These are phyloP conservation scores for Panthera tigris DNA, from an alignment of 2,113 vertebrate genomes.

Conservation along the genomic window DNA sequence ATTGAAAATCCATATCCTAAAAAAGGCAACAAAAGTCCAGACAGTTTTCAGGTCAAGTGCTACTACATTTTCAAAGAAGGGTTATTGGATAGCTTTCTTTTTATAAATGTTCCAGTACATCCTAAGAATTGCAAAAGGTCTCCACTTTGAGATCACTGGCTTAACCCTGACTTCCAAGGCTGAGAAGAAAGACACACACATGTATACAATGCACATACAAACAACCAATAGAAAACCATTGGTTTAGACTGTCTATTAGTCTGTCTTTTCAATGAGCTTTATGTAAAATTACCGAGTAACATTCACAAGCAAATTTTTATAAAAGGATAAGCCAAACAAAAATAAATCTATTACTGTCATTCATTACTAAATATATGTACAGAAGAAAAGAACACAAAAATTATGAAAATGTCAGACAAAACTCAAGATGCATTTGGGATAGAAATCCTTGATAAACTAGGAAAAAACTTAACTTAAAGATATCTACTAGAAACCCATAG, in stretches of 20 bases:
- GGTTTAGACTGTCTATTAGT: no score
- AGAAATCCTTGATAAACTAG: background rate
- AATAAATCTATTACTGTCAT: background rate
- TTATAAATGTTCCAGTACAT: background rate
- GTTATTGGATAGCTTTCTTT: background rate
- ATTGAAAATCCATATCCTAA: background rate
- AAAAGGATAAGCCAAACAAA: background rate
- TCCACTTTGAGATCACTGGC: background rate
- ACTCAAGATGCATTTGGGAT: background rate
- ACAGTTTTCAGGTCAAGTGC: background rate
- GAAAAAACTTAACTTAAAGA: background rate
- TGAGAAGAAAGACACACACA: background rate
- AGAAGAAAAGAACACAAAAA: background rate
- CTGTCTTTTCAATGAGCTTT: background rate
- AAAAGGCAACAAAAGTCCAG: background rate
- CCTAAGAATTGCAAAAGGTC: background rate
- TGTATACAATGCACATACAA: background rate
- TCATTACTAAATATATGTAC: background rate
- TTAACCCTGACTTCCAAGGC: background rate
- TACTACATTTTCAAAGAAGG: background rate
- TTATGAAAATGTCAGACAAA: background rate
- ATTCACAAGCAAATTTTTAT: background rate
- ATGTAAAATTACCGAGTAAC: background rate
- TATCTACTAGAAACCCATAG: background rate
- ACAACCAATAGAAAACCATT: background rate